Base-by-base conservation (phyloP, 2,888 invertebrate species). In the Lacanobia wlatinum region DNA sequence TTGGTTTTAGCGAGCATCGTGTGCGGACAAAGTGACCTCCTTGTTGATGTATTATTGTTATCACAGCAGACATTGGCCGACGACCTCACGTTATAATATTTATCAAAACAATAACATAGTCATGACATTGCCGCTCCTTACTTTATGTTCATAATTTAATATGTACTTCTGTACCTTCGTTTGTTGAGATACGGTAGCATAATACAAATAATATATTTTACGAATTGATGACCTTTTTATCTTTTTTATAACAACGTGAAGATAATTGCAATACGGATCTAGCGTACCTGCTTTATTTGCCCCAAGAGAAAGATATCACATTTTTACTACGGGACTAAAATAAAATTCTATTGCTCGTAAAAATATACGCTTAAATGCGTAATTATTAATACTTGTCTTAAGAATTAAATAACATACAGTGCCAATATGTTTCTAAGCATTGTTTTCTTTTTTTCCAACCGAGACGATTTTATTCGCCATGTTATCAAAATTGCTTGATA, bases 41-140 rank as follows among this genome's bases (percentile, higher is more conserved):
- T 75, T 78, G 81, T 85, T 78, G 86, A 75, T 84, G 63, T 80
- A 73, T 73, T 66, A 21, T 60, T 66, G 73, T 78, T 86, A 84
- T 85, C 87, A 58, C 48, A 38, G 60, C 67, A 83, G 83, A 73
- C 87, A 79, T 84, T 85, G 85, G 87, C 85, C 85, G 85, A 60
- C 76, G 85, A 87, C 87, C 87, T 77, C 65, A 43, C 43, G 53
- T 61, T 73, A 73, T 73, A 82, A 79, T 83, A 82, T 86, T 87
- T 87, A 89, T 89, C 85, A 88, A 85, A 86, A 84, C 86, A 87
- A 80, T 84, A 76, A 81, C 76, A 78, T 71, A 79, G 46, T 84
- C 80, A 73, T 86, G 84, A 84, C 84, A 83, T 79, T 85, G 78
- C 65, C 71, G 56, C 65, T 82, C 60, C 10, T 40, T 53, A 71